Conservation (phyloP, 1,140 invertebrate genomes). For the Bathynomus jamesi region DNA sequence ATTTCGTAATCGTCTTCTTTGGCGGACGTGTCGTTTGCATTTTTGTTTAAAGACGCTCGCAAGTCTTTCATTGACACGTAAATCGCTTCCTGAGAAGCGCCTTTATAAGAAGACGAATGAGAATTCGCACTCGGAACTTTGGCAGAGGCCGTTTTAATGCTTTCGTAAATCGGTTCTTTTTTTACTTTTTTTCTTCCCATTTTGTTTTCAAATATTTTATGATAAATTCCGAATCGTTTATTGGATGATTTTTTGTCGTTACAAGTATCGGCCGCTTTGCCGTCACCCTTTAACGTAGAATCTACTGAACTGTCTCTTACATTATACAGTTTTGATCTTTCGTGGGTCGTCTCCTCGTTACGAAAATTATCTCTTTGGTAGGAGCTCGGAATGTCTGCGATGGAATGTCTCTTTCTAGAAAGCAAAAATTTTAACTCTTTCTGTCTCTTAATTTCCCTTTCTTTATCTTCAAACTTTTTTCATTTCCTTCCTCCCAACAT, state of each 20-base stretch:
- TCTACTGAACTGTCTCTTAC: not conserved
- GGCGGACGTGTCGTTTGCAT: not conserved
- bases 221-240: not conserved
- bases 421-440: not conserved
- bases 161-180: constrained; percentile 24
- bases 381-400: constrained; percentile 20
- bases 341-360: not conserved
- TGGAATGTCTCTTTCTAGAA: constrained; percentile 24
- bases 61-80: constrained; percentile 31
- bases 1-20: not conserved
- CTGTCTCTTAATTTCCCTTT: not conserved
- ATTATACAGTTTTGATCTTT: not conserved
- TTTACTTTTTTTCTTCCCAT: constrained; percentile 4
- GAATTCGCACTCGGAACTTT: too few species aligned
- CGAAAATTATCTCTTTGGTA: not conserved
- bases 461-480: not conserved
- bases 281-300: not conserved
- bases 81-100: constrained; percentile 21
- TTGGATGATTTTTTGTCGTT: not conserved
- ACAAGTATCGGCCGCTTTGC: too few species aligned
- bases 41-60: constrained; percentile 7
- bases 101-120: constrained; percentile 3
- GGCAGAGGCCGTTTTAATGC: constrained; percentile 7
- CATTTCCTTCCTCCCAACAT: not conserved
- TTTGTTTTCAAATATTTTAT: constrained; percentile 4